Evolutionary conservation across 2,113 vertebrate genomes (phyloP).

Genomic region (Pelecanus crispus): DNA sequence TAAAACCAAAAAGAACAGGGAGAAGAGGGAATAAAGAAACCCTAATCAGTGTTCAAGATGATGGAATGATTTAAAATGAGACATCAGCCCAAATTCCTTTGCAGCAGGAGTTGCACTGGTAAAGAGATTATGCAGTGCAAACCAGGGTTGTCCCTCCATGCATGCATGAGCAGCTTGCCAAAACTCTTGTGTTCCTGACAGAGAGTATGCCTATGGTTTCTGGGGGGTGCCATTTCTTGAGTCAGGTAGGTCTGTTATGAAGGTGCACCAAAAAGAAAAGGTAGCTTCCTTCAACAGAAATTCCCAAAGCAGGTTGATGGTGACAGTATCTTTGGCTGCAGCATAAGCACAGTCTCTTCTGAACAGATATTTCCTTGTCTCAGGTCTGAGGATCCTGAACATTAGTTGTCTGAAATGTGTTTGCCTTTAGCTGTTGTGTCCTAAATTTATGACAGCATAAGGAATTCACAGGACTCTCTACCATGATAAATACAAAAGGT

Average conservation of each 20-base stretch:
- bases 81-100: neutral
- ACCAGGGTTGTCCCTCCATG: neutral
- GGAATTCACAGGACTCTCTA: neutral
- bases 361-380: neutral
- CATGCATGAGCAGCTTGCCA: neutral
- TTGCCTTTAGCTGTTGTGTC: neutral
- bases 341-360: neutral
- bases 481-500: neutral
- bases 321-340: fast-evolving
- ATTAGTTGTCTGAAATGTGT: neutral
- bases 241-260: neutral
- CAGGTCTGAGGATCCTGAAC: neutral
- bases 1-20: neutral
- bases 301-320: neutral
- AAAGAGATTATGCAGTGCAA: neutral
- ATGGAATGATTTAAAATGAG: neutral
- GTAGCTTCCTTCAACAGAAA: neutral
- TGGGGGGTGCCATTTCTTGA: neutral
- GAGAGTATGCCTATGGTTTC: fast-evolving
- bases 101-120: fast-evolving
- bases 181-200: neutral
- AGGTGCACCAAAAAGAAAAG: neutral
- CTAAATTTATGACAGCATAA: neutral
- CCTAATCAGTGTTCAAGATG: neutral
- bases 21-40: fast-evolving